Evolutionary conservation across 2,888 invertebrate species (phyloP).

Genomic region (Orchestes rusci): DNA sequence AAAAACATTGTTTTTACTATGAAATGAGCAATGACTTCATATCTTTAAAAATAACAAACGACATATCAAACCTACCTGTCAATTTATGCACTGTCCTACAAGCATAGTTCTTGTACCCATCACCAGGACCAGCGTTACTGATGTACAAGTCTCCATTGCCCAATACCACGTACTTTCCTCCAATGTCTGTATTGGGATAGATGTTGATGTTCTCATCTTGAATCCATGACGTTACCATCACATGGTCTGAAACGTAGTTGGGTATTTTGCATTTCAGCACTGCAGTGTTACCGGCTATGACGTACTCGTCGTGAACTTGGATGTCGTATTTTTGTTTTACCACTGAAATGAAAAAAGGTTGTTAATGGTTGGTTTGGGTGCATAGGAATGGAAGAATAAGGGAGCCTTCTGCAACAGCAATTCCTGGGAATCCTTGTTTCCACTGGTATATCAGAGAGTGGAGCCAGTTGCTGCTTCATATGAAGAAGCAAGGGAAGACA

Average conservation of each 20-base stretch:
- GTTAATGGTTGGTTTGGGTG: background rate
- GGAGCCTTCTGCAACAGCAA: no score
- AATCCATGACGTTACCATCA: conserved; percentile 85
- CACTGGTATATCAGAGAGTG: no score
- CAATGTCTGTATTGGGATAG: conserved; percentile 67
- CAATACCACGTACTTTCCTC: conserved; percentile 68
- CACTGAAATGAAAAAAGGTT: conserved; percentile 50
- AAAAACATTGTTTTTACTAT: no score
- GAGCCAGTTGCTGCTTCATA: no score
- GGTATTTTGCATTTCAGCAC: conserved; percentile 86
- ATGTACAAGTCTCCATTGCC: conserved; percentile 80
- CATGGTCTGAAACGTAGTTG: conserved; percentile 79
- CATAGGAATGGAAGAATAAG: background rate
- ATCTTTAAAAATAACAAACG: no score
- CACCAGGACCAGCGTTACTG: conserved; percentile 67
- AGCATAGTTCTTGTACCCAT: conserved; percentile 72
- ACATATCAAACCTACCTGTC: conserved; percentile 50
- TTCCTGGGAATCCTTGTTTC: no score
- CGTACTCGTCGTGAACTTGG: conserved; percentile 85
- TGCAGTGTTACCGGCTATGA: conserved; percentile 85
- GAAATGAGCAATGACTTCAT: no score
- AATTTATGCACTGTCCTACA: conserved; percentile 76
- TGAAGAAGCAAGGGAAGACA: no score
- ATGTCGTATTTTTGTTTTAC: conserved; percentile 82
- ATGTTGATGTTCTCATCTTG: conserved; percentile 68